Evolutionary conservation across 2,888 invertebrate species (phyloP).

Genomic region (Caenorhabditis uteleia): DNA sequence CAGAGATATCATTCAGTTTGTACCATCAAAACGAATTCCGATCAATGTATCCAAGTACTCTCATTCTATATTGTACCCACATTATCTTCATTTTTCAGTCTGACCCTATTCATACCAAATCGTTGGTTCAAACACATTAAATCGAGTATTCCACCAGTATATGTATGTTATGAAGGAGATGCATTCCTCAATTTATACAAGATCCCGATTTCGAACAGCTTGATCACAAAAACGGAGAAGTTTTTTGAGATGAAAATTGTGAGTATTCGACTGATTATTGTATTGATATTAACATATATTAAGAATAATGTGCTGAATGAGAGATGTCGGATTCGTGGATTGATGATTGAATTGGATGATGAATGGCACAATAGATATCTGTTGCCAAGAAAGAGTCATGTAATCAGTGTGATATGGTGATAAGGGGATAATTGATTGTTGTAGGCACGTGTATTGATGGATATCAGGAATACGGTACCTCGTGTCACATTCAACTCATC

Average conservation of each 20-base stretch:
- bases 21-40: too few relatives aligned
- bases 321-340: constrained; percentile 4
- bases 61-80: constrained; percentile 4
- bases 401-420: neutral
- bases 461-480: constrained; percentile 1
- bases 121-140: constrained; percentile 8
- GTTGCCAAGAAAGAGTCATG: constrained; percentile 1
- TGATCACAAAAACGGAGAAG: too few relatives aligned
- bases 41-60: too few relatives aligned
- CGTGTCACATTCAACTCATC: constrained; percentile 1
- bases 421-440: neutral
- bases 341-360: constrained; percentile 14
- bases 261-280: too few relatives aligned
- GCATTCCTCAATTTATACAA: constrained; percentile 6
- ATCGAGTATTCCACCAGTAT: neutral
- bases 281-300: too few relatives aligned
- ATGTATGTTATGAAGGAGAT: constrained; percentile 24
- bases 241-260: too few relatives aligned
- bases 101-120: constrained; percentile 6
- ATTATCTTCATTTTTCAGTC: constrained; percentile 1
- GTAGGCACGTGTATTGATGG: constrained; percentile 1
- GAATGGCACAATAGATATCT: constrained; percentile 13
- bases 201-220: constrained; percentile 5
- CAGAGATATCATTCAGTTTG: too few relatives aligned
- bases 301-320: constrained; percentile 5